Conservation (phyloP, 2,113 vertebrate species). For the Chrysemys picta region DNA sequence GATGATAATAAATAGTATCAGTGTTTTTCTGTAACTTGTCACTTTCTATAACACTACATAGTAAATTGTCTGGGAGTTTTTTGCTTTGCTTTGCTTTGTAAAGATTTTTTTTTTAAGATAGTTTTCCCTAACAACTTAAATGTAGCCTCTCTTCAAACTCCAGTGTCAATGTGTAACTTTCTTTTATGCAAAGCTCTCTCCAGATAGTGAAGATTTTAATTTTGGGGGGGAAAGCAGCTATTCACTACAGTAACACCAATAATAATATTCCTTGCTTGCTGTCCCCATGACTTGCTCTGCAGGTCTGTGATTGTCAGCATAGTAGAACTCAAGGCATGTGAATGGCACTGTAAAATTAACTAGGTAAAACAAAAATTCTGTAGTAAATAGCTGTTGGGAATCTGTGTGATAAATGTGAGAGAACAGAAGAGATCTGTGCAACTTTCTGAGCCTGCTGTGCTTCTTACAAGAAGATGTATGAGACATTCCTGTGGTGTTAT, state of each 20-base stretch:
- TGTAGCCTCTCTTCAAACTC: background rate
- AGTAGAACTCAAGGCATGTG: background rate
- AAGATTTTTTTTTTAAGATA: background rate
- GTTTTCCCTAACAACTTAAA: too few species aligned
- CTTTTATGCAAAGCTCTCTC: background rate
- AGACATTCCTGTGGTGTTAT: background rate
- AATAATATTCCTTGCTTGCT: background rate
- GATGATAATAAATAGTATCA: background rate
- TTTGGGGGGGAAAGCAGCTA: background rate
- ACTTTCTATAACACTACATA: background rate
- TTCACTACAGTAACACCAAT: slow-evolving; percentile 6
- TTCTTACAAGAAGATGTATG: background rate
- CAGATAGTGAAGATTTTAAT: background rate
- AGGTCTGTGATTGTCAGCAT: fast-evolving
- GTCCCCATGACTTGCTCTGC: background rate
- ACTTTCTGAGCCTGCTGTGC: background rate
- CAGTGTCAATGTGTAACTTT: background rate
- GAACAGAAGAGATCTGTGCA: fast-evolving
- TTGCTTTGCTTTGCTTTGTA: background rate
- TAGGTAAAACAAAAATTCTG: background rate
- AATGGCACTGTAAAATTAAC: background rate
- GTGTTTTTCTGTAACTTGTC: background rate
- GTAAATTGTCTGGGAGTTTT: too few species aligned
- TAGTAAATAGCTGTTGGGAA: fast-evolving
- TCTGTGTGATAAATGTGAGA: background rate